Evolutionary conservation across 2,888 invertebrate species (phyloP).

Genomic region (Cerastis leucographa): DNA sequence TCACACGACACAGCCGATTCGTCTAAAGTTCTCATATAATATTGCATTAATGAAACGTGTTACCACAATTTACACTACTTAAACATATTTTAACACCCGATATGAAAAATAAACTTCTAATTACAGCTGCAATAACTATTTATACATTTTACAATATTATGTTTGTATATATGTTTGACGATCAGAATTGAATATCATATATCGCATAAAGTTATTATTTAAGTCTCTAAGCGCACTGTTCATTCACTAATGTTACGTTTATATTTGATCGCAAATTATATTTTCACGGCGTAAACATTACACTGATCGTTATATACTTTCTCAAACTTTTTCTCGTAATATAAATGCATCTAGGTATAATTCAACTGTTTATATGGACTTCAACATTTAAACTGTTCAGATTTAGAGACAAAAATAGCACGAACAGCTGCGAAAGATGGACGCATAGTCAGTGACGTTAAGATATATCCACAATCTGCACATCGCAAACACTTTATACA

Average conservation of each 20-base stretch:
- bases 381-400: conserved; percentile 81
- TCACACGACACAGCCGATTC: conserved; percentile 90
- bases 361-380: conserved; percentile 82
- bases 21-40: conserved; percentile 83
- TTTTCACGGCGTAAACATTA: conserved; percentile 75
- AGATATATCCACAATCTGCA: conserved; percentile 47
- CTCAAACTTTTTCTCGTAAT: conserved; percentile 73
- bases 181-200: conserved; percentile 73
- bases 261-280: conserved; percentile 83
- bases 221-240: conserved; percentile 88
- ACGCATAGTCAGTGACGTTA: conserved; percentile 59
- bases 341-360: conserved; percentile 83
- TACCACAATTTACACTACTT: conserved; percentile 89
- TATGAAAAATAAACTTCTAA: conserved; percentile 91
- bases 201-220: conserved; percentile 81
- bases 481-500: conserved; percentile 45
- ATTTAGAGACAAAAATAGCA: conserved; percentile 85
- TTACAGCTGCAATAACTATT: conserved; percentile 91
- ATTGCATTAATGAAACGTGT: conserved; percentile 87
- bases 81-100: conserved; percentile 90
- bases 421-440: conserved; percentile 77
- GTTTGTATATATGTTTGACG: conserved; percentile 79
- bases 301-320: conserved; percentile 75
- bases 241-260: conserved; percentile 76
- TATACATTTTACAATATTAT: conserved; percentile 89